Conservation (phyloP, 2,113 vertebrate genomes). For the Shinisaurus crocodilurus region DNA sequence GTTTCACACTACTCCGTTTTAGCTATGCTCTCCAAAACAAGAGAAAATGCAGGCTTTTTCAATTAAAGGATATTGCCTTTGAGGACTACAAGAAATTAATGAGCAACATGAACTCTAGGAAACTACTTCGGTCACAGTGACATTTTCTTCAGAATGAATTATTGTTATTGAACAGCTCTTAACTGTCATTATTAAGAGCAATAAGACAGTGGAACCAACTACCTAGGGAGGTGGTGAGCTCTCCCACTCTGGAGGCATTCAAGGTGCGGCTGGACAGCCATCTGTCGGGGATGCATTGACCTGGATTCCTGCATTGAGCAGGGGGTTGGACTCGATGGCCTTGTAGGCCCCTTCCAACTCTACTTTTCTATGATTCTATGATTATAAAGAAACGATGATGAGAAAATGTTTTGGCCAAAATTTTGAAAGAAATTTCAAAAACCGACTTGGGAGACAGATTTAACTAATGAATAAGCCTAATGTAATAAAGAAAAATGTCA, state of each 20-base stretch:
- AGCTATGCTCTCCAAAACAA: constrained; percentile 62
- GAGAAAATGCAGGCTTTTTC: constrained; percentile 65
- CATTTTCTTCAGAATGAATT: constrained; percentile 47
- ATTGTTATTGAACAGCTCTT: constrained; percentile 37
- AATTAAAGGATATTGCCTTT: constrained; percentile 55
- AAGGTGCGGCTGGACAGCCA: too few relatives aligned
- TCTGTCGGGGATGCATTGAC: too few relatives aligned
- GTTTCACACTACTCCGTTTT: constrained; percentile 51
- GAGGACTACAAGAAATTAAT: constrained; percentile 62
- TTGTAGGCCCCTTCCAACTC: too few relatives aligned
- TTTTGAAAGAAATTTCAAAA: constrained; percentile 7
- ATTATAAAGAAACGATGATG: not conserved
- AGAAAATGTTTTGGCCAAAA: not conserved
- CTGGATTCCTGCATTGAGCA: too few relatives aligned
- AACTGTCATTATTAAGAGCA: not conserved
- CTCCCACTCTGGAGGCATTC: too few relatives aligned
- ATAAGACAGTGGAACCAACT: too few relatives aligned
- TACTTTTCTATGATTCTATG: too few relatives aligned
- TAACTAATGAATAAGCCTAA: constrained; percentile 10
- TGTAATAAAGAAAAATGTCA: not conserved
- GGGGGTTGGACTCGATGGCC: too few relatives aligned
- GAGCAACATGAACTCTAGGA: constrained; percentile 44
- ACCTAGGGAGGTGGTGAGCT: too few relatives aligned
- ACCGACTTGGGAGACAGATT: not conserved
- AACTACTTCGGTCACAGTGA: constrained; percentile 21